Percentiles rank a stretch among this genome's conserved stretches.
Conservation (phyloP, 2,113 vertebrate species). For the Todiramphus chloris region DNA sequence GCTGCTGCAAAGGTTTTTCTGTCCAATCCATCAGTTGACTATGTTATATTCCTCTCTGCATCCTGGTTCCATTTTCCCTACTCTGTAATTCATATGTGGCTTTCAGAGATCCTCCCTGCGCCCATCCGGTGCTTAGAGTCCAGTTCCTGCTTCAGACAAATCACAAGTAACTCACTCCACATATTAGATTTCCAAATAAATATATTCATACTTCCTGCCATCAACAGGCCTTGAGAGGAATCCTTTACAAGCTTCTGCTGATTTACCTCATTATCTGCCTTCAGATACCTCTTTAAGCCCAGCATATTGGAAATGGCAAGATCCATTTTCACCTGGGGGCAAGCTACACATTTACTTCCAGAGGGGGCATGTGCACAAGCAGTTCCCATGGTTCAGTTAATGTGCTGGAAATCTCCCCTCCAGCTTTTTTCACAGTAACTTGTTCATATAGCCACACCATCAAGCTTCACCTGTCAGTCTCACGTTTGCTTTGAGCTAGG, state of each 20-base stretch:
- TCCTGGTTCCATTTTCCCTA: background rate
- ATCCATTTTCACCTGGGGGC: background rate
- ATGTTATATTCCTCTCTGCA: background rate
- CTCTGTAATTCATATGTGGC: background rate
- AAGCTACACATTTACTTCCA: background rate
- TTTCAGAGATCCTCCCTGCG: background rate
- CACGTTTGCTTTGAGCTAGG: background rate
- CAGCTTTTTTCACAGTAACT: background rate
- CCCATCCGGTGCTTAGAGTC: background rate
- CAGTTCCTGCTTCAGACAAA: background rate
- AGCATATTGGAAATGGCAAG: background rate
- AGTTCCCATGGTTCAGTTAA: background rate
- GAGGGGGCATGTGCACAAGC: background rate
- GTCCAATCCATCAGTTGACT: background rate
- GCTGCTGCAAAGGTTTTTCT: background rate
- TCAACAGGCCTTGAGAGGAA: background rate
- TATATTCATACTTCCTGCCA: background rate
- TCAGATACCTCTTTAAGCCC: background rate
- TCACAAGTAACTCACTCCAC: background rate
- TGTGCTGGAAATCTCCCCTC: conserved; percentile 19
- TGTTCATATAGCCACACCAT: background rate
- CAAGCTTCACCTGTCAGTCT: background rate
- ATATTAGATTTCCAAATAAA: background rate
- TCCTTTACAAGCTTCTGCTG: background rate
- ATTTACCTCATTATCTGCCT: background rate